These are phyloP conservation scores for Lasioglossum vierecki DNA, from an alignment of 2,888 invertebrate genomes.

Conservation along the genomic window DNA sequence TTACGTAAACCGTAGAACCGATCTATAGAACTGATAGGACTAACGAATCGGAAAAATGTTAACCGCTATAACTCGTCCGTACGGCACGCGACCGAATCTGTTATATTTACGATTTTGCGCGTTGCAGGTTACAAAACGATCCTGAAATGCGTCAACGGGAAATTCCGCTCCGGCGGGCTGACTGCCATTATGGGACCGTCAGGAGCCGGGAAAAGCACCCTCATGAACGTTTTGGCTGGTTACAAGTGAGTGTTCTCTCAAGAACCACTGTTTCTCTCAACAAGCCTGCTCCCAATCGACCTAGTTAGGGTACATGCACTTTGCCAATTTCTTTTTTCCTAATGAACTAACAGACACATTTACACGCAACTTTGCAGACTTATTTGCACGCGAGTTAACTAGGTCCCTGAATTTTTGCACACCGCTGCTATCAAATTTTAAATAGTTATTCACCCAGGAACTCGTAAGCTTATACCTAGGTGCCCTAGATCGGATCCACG, in stretches of 20 bases:
- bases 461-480: too few species aligned
- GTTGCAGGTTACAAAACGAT: slow-evolving; percentile 91
- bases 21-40: neutral
- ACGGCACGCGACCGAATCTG: neutral
- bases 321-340: neutral
- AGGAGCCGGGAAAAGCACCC: slow-evolving; percentile 91
- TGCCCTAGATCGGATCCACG: neutral
- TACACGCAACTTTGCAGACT: neutral
- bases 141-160: slow-evolving; percentile 94
- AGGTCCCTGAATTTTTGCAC: neutral
- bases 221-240: slow-evolving; percentile 95
- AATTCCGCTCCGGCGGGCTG: slow-evolving; percentile 94
- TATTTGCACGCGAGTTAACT: neutral
- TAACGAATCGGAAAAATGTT: neutral
- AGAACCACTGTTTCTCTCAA: neutral
- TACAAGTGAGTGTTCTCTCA: slow-evolving; percentile 89
- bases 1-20: slow-evolving; percentile 22
- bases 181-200: slow-evolving; percentile 99
- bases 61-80: neutral
- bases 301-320: neutral
- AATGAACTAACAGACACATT: neutral
- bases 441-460: neutral
- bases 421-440: neutral
- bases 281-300: neutral
- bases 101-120: neutral